Evolutionary conservation across 2,797 vertebrate genomes (phyloP), one percentile per base, ranked within the genome.

Genomic region (Danio kyathit): DNA sequence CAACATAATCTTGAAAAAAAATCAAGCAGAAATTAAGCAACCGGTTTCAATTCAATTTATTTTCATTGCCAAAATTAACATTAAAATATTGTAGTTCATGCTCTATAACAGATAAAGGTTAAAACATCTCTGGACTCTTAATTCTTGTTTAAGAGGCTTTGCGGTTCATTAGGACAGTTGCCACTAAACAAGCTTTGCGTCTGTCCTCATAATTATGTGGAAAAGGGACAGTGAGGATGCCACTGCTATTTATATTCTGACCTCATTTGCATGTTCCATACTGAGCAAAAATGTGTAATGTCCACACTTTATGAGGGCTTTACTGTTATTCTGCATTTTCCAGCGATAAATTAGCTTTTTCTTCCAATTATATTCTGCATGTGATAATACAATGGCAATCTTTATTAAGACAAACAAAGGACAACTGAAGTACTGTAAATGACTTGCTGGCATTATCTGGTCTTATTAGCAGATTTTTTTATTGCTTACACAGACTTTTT

Each of bases 91-190:
- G 43, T 41, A 73, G 11, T 46, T 51, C 6, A 11, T 48, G 13
- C 17, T 70, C 46, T 21, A 7, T 40, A 17, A 38, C 49, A 52
- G 41, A 67, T 29, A 40, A 49, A 67, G 79, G 8, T 46, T 66
- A 54, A 51, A 76, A 40, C 41, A 60, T 76, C 65, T 74, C 54
- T 51, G 7, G 44, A 51, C 38, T 77, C 21, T 77, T 77, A 77
- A 77, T 79, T 82, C 40, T 40, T 51, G 9, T 71, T 49, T 65
- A 82, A 60, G 75, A 60, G 65, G 79, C 82, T 80, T 81, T 82
- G 65, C 14, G 9, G 59, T 74, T 80, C 73, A 78, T 86, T 82
- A 79, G 52, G 41, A 46, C 64, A 19, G 17, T 41, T 78, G 69
- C 63, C 38, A 72, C 63, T 41, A 65, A 70, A 66, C 71, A 44